Conservation (phyloP, 1,140 invertebrate species). For the Trachymyrmex cornetzi region DNA sequence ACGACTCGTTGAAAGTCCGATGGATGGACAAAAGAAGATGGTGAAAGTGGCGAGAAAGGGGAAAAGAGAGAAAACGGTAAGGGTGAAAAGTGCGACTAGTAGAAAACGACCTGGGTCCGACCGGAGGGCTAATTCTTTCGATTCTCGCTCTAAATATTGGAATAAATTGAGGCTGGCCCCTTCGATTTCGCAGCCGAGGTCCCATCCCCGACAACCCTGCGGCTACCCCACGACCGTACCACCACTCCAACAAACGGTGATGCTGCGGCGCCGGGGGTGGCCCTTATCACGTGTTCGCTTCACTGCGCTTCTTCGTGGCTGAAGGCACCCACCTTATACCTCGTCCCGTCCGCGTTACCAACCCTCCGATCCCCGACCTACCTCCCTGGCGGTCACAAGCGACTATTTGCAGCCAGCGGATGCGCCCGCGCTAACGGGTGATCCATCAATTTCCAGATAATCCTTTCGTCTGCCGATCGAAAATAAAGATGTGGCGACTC, state of each 20-base stretch:
- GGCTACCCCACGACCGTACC: constrained; percentile 21
- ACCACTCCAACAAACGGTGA: constrained; percentile 2
- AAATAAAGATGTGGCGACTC: constrained; percentile 65
- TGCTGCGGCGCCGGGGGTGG: constrained; percentile 72
- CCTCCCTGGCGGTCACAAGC: constrained; percentile 31
- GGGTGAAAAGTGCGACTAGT: constrained; percentile 11
- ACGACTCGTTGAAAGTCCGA: constrained; percentile 81
- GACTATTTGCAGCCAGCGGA: constrained; percentile 73
- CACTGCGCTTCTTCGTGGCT: constrained; percentile 80
- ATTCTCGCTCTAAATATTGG: constrained; percentile 83
- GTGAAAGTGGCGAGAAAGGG: not conserved
- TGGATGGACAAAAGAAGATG: constrained; percentile 57
- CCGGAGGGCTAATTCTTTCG: constrained; percentile 79
- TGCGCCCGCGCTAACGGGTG: constrained; percentile 75
- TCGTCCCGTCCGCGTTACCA: constrained; percentile 57
- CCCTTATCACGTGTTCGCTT: constrained; percentile 85
- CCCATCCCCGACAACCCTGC: constrained; percentile 19
- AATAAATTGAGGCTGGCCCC: constrained; percentile 82
- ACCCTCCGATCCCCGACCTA: constrained; percentile 28
- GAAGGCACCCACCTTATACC: constrained; percentile 77
- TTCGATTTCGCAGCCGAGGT: constrained; percentile 68
- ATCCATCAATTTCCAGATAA: constrained; percentile 74
- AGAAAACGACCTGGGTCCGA: constrained; percentile 25
- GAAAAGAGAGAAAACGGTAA: not conserved
- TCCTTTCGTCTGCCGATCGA: constrained; percentile 68